Evolutionary conservation across 2,797 vertebrate species (phyloP).

Genomic region (Brotula barbata): DNA sequence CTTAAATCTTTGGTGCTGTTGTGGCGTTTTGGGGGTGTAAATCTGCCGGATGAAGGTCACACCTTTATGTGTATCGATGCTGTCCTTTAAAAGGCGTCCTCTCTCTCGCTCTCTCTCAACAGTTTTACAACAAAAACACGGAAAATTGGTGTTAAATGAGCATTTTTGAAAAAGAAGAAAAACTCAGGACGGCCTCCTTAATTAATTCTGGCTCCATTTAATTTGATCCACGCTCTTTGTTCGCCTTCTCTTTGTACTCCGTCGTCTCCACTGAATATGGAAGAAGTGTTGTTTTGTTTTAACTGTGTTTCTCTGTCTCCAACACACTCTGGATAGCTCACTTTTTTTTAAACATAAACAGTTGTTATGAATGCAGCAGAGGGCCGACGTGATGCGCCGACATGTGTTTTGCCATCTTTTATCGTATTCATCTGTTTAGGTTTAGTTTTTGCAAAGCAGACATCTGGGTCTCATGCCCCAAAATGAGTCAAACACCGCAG

Average conservation of each 20-base stretch:
- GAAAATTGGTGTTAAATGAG: too few species aligned
- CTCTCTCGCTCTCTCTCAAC: too few species aligned
- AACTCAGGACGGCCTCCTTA: too few species aligned
- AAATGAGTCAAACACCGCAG: constrained; percentile 59
- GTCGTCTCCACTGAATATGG: not conserved
- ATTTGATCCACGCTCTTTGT: not conserved
- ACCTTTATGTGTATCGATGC: too few species aligned
- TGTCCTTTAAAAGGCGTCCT: too few species aligned
- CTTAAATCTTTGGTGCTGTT: too few species aligned
- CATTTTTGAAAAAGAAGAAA: too few species aligned
- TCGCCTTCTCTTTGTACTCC: too few species aligned
- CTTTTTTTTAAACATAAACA: constrained; percentile 39
- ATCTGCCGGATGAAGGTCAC: too few species aligned
- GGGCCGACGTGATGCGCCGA: constrained; percentile 28
- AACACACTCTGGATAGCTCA: constrained; percentile 5
- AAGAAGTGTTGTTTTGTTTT: not conserved
- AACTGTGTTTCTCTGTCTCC: constrained; percentile 8
- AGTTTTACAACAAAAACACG: too few species aligned
- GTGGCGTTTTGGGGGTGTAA: too few species aligned
- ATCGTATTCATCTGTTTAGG: constrained; percentile 59
- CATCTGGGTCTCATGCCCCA: constrained; percentile 62
- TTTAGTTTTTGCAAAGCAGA: constrained; percentile 62
- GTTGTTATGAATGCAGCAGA: constrained; percentile 8
- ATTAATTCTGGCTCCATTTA: not conserved
- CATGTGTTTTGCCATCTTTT: constrained; percentile 52